A percentile compares a stretch with the other conserved stretches of the same genome.
phyloP scores from a whole-genome alignment of 2,113 vertebrate species.

The Eublepharis macularius region DNA sequence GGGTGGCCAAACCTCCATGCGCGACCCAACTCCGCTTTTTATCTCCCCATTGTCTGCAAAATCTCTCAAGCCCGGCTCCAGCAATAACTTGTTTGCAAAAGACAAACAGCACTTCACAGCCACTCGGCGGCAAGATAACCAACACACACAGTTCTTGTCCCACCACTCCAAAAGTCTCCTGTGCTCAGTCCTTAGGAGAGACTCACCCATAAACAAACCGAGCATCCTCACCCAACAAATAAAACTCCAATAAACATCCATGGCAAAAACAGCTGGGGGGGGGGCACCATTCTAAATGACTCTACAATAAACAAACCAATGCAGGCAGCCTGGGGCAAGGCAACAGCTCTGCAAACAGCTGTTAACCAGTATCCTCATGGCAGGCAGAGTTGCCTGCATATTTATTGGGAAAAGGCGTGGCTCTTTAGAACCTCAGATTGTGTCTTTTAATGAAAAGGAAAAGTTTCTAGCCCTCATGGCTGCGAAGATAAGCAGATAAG shows the following conservation, averaged over 20 bases:
- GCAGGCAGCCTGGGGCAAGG: not conserved
- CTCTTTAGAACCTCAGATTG: not conserved
- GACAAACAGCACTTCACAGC: not conserved
- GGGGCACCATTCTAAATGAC: not conserved
- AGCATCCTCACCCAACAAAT: not conserved
- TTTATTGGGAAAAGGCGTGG: too few relatives aligned
- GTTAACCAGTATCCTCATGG: not conserved
- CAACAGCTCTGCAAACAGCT: not conserved
- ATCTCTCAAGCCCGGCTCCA: not conserved
- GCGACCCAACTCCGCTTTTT: not conserved
- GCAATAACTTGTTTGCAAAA: constrained; percentile 3
- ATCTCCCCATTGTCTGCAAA: not conserved
- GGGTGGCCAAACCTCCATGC: not conserved
- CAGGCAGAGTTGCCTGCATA: not conserved
- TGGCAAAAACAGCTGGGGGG: not conserved
- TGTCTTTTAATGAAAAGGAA: not conserved
- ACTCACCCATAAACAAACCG: not conserved
- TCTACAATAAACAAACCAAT: not conserved
- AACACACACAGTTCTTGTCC: not conserved
- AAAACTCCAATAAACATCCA: not conserved
- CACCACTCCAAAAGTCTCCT: not conserved
- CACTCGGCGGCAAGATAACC: constrained; percentile 1
- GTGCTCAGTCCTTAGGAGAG: not conserved
- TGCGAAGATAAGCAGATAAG: not conserved
- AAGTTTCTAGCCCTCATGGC: not conserved